phyloP scores from a whole-genome alignment of 2,113 vertebrate species.

The Charina bottae region DNA sequence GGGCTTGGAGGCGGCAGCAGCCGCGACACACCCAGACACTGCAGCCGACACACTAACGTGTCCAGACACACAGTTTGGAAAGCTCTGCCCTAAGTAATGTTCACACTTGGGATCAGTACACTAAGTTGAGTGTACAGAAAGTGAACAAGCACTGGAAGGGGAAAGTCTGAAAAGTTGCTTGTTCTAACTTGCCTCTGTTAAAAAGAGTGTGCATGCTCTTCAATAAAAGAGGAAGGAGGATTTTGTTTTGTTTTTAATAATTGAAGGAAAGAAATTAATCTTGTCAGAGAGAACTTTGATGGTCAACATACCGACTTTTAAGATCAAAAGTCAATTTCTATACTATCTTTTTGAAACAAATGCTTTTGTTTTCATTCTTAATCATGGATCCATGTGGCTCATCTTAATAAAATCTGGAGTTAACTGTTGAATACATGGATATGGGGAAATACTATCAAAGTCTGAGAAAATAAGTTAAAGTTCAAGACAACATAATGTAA shows the following conservation, averaged over 20 bases:
- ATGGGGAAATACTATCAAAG: not conserved
- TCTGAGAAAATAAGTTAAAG: not conserved
- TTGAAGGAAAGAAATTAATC: not conserved
- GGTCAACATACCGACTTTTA: not conserved
- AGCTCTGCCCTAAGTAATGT: constrained; percentile 42
- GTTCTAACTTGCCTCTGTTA: not conserved
- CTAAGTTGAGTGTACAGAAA: not conserved
- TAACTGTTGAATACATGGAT: not conserved
- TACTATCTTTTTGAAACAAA: not conserved
- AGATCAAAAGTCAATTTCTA: not conserved
- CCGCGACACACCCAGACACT: too few relatives aligned
- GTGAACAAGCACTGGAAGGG: not conserved
- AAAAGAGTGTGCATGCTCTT: not conserved
- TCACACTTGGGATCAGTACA: constrained; percentile 50
- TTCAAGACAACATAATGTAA: constrained; percentile 36
- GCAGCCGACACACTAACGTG: too few relatives aligned
- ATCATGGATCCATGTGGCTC: not conserved
- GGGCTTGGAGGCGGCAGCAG: too few relatives aligned
- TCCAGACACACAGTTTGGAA: too few relatives aligned
- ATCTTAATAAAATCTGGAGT: not conserved
- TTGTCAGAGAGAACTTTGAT: not conserved
- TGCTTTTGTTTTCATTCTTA: not conserved
- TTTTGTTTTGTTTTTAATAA: not conserved
- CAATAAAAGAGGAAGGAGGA: not conserved
- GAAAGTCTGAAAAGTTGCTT: not conserved